Percentiles rank a stretch among this genome's conserved stretches.
Conservation (phyloP, 1,140 invertebrate species). For the Euschistus heros region DNA sequence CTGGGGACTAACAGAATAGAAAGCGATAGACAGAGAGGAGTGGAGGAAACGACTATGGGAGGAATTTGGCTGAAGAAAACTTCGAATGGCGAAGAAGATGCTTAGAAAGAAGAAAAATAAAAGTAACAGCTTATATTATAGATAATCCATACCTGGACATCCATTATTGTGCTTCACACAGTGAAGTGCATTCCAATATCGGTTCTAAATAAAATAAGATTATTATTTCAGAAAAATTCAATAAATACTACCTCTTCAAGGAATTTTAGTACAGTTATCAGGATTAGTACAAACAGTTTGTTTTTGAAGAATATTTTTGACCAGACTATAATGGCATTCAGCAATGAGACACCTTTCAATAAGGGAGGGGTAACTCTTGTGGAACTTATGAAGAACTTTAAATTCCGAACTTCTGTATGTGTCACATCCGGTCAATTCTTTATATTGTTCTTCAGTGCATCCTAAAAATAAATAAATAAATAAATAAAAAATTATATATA, state of each 20-base stretch:
- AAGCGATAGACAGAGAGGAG: too few relatives aligned
- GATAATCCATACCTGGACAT: slow-evolving; percentile 10
- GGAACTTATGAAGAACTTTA: not conserved
- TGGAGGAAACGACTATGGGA: too few relatives aligned
- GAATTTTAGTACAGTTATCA: not conserved
- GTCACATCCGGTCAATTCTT: not conserved
- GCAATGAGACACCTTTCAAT: slow-evolving; percentile 4
- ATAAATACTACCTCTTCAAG: too few relatives aligned
- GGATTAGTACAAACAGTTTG: not conserved
- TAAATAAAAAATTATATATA: too few relatives aligned
- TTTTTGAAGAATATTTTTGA: not conserved
- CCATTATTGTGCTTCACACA: slow-evolving; percentile 10
- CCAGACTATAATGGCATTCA: not conserved
- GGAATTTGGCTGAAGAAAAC: too few relatives aligned
- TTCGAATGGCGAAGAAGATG: too few relatives aligned
- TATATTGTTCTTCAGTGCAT: not conserved
- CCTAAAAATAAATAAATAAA: not conserved
- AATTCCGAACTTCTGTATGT: not conserved
- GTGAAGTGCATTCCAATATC: slow-evolving; percentile 14
- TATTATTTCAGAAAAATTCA: not conserved
- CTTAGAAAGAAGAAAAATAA: too few relatives aligned
- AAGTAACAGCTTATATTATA: too few relatives aligned
- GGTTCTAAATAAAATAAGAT: slow-evolving; percentile 1
- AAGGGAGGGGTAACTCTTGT: not conserved
- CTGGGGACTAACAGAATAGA: too few relatives aligned